These are phyloP conservation scores for Tetraodon nigroviridis DNA, from an alignment of 2,113 vertebrate species.

Conservation along the genomic window DNA sequence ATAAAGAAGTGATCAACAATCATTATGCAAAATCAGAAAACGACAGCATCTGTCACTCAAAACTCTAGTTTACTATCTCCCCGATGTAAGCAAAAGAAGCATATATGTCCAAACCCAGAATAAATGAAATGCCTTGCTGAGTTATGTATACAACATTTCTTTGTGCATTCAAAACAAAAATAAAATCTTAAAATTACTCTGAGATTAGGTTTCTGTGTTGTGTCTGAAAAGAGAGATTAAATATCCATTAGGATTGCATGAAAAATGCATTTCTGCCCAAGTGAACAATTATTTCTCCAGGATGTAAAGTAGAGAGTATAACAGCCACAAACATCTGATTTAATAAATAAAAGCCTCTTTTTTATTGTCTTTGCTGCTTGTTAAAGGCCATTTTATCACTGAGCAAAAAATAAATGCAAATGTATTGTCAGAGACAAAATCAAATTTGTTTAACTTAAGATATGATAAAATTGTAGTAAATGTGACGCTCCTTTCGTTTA, in stretches of 20 bases:
- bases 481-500: neutral
- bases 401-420: too few relatives aligned
- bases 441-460: neutral
- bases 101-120: neutral
- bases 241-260: conserved; percentile 2
- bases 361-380: too few relatives aligned
- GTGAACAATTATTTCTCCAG: neutral
- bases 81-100: conserved; percentile 1
- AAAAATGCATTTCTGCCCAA: conserved; percentile 2
- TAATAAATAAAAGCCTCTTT: neutral
- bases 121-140: too few relatives aligned
- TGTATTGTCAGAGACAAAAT: too few relatives aligned
- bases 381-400: too few relatives aligned
- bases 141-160: too few relatives aligned
- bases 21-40: conserved; percentile 23
- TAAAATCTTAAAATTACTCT: too few relatives aligned
- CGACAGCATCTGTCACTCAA: neutral
- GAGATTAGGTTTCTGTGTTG: too few relatives aligned
- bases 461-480: neutral
- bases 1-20: conserved; percentile 11
- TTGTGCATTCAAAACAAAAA: too few relatives aligned
- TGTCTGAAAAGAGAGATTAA: neutral
- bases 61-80: conserved; percentile 2
- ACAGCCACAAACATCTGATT: neutral
- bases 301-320: conserved; percentile 2